A percentile compares a stretch with the other conserved stretches of the same genome.
phyloP scores from a whole-genome alignment of 1,140 invertebrate genomes.

The Dendrolimus punctatus region DNA sequence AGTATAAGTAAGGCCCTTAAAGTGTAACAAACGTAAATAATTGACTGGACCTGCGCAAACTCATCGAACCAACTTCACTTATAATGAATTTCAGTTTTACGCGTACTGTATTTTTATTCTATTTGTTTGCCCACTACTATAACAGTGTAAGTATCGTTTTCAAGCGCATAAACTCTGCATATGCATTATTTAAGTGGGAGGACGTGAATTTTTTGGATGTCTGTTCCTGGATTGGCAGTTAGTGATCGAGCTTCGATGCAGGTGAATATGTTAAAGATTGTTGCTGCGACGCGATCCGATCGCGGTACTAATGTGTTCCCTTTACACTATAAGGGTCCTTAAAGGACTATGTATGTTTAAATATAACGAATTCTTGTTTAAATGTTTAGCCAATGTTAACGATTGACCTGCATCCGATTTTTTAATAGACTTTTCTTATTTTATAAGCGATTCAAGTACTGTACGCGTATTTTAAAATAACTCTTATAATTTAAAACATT shows the following conservation, averaged over 20 bases:
- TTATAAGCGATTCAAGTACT: conserved; percentile 26
- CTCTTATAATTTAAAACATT: no score
- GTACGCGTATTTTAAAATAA: no score
- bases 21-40: no score
- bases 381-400: conserved; percentile 37
- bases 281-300: conserved; percentile 26
- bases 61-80: no score
- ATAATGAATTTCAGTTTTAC: no score
- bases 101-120: no score
- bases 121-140: no score
- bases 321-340: conserved; percentile 30
- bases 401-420: conserved; percentile 53
- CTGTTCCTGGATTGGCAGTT: neutral
- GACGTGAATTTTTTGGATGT: conserved; percentile 28
- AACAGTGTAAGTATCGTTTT: no score
- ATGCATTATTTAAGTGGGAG: no score
- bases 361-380: conserved; percentile 26
- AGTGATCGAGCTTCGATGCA: conserved; percentile 27
- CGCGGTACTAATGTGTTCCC: conserved; percentile 39
- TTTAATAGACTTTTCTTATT: conserved; percentile 15
- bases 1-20: no score
- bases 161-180: no score
- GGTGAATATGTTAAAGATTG: conserved; percentile 53
- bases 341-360: conserved; percentile 33
- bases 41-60: no score